Conservation (phyloP, 2,888 invertebrate species). For the Penaeus monodon region DNA sequence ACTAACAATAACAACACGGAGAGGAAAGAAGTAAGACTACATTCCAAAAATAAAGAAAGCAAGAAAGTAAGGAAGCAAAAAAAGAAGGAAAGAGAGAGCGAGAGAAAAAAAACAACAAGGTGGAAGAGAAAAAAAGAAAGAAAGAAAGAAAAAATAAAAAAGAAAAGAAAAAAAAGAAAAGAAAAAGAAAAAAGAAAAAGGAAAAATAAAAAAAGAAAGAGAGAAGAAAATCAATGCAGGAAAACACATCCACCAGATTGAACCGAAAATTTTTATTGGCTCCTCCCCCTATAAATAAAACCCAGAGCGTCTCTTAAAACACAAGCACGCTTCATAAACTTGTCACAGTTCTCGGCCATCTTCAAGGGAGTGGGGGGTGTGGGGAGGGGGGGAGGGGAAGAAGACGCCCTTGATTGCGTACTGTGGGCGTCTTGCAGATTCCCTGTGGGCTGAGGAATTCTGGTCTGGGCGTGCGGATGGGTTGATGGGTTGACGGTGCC, state of each 20-base stretch:
- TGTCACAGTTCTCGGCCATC: too few species aligned
- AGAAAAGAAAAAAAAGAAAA: neutral
- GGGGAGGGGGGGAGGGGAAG: neutral
- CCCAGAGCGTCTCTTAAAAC: too few species aligned
- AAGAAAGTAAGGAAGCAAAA: neutral
- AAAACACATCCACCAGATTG: neutral
- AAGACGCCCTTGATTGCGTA: neutral
- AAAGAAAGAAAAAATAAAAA: neutral
- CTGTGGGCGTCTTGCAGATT: too few species aligned
- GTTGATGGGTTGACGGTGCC: too few species aligned
- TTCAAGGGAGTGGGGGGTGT: neutral
- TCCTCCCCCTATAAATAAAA: too few species aligned
- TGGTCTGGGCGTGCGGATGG: too few species aligned
- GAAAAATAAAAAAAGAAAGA: neutral
- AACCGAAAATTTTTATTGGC: too few species aligned
- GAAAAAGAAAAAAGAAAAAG: neutral
- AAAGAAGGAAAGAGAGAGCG: neutral
- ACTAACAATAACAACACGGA: too few species aligned
- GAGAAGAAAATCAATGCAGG: neutral
- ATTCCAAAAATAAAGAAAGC: neutral
- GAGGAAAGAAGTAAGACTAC: too few species aligned
- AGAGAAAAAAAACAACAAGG: neutral
- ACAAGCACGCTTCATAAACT: too few species aligned
- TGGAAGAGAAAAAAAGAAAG: neutral
- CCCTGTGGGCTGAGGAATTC: too few species aligned